These are phyloP conservation scores for Rallus crepitans DNA, from an alignment of 2,797 vertebrate species.

Conservation along the genomic window DNA sequence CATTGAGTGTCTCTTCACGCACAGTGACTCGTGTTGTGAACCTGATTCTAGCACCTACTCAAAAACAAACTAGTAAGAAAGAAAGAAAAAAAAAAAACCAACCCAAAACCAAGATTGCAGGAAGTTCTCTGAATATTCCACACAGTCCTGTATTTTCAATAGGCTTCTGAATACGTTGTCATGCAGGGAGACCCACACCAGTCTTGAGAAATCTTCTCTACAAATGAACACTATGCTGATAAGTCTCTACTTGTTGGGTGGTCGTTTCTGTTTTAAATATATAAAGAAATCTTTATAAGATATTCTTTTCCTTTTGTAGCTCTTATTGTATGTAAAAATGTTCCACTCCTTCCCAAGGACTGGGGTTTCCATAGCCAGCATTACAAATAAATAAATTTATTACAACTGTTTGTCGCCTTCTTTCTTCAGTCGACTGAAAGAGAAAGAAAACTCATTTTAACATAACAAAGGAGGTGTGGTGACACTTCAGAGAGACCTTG, in stretches of 20 bases:
- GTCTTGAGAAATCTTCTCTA: conserved; percentile 94
- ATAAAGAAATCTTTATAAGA: conserved; percentile 88
- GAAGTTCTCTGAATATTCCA: conserved; percentile 86
- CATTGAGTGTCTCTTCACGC: conserved; percentile 83
- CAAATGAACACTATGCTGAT: conserved; percentile 87
- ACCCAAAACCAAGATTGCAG: conserved; percentile 64
- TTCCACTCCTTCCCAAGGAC: conserved; percentile 76
- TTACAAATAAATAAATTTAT: conserved; percentile 85
- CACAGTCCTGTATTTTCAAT: conserved; percentile 75
- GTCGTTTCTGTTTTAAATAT: conserved; percentile 84
- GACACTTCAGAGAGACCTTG: not conserved
- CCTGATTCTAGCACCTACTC: conserved; percentile 95
- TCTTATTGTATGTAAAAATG: conserved; percentile 81
- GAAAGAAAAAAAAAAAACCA: not conserved
- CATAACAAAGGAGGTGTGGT: not conserved
- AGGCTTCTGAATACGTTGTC: conserved; percentile 82
- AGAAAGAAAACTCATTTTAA: conserved; percentile 57
- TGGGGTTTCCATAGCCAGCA: conserved; percentile 80
- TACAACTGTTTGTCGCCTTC: conserved; percentile 99
- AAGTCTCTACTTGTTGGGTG: conserved; percentile 82
- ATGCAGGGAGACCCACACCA: conserved; percentile 91
- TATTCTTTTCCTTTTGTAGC: conserved; percentile 83
- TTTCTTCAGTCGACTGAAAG: conserved; percentile 97
- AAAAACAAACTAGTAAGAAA: conserved; percentile 78
- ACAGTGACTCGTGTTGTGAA: conserved; percentile 90